Evolutionary conservation across 2,797 vertebrate genomes (phyloP).

Genomic region (Acrocephalus scirpaceus): DNA sequence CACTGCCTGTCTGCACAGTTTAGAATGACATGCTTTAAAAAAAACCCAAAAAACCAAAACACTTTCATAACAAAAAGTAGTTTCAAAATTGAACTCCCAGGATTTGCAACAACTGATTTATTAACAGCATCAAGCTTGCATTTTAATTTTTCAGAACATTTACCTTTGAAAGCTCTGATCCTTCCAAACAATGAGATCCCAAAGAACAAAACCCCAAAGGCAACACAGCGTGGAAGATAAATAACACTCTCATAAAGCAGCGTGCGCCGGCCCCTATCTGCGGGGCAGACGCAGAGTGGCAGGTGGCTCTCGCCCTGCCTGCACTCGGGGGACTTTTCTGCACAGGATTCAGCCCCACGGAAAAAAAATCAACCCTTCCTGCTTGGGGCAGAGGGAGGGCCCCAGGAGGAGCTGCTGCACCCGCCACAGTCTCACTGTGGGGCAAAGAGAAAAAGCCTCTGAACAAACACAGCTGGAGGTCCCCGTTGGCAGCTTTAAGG

Average conservation of each 20-base stretch:
- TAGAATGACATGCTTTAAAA: background rate
- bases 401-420: background rate
- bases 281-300: accelerated
- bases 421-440: accelerated
- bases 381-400: background rate
- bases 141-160: conserved; percentile 48
- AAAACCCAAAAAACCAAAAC: background rate
- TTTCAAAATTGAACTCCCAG: background rate
- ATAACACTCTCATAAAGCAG: background rate
- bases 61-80: background rate
- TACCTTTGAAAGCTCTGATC: conserved; percentile 9
- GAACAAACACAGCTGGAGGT: background rate
- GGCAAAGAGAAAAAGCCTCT: background rate
- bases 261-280: accelerated
- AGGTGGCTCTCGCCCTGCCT: background rate
- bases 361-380: background rate
- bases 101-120: background rate
- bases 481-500: background rate
- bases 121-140: background rate
- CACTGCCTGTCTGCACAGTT: background rate
- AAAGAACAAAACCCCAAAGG: conserved; percentile 7
- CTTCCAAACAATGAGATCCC: background rate
- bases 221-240: background rate
- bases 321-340: background rate
- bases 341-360: background rate